Base-by-base conservation (phyloP, 2,888 invertebrate genomes). In the Sarcophaga carnaria region DNA sequence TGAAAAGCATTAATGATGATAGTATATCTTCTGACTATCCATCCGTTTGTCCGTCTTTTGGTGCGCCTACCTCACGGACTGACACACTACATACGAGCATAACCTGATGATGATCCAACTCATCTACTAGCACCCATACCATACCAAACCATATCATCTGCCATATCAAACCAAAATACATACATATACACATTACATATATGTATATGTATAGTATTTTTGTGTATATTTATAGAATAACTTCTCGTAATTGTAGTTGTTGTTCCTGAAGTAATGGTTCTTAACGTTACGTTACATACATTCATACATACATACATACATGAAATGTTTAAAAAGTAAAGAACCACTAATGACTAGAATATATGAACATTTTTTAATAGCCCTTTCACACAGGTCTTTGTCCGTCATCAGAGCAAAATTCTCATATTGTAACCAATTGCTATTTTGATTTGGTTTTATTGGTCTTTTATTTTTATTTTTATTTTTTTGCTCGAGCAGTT, bases 211-310 rank as follows among this genome's bases (percentile, higher is more conserved):
- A 63, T 22, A 22, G 6, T 59, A 17, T 14, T 59, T 14, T 59
- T 20, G 17, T 72, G 59, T 62, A 66, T 86, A 78, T 83, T 83
- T 80, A 80, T 83, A 86, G 80, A 83, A 80, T 74, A 71, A 2
- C 14, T 60, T 27, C 20, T 77, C 72, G 27, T 80, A 5, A 59
- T 76, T 70, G 63, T 22, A 60, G 54, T 67, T 62, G 67, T 71
- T 79, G 67, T 22, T 59, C 37, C 82, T 12, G 79, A 25, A 49
- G 80, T 54, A 64, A 75, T 64, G 77, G 72, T 80, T 76, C 83
- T 86, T 86, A 77, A 54, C 72, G 83, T 83, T 76, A 20, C 49
- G 6, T 45, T 20, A 14, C 37, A 54, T 75, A 20, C 67, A 77
- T 64, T 20, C 20, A n/a, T 69, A 14, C 37, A 54, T 75, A 20